These are phyloP conservation scores for Pteronotus mesoamericanus DNA, from an alignment of 2,797 vertebrate species.

Conservation along the genomic window DNA sequence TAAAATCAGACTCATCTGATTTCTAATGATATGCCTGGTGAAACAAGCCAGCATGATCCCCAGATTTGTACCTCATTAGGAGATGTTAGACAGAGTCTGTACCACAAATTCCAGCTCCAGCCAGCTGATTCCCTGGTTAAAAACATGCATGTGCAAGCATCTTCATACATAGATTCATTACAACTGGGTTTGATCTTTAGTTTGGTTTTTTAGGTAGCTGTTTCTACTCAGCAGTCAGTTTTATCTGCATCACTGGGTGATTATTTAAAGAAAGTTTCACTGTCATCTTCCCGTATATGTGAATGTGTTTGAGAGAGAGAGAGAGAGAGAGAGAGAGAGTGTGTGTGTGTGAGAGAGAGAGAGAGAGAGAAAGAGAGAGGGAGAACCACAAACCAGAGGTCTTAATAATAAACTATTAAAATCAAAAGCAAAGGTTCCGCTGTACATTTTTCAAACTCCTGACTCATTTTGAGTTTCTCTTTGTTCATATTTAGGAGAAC, in stretches of 20 bases:
- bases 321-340: not conserved
- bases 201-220: not conserved
- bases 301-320: not conserved
- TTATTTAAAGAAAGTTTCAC: slow-evolving; percentile 21
- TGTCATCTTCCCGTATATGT: not conserved
- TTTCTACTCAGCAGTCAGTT: not conserved
- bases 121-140: not conserved
- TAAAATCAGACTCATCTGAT: slow-evolving; percentile 25
- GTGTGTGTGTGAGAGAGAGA: not conserved
- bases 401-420: not conserved
- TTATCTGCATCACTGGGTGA: not conserved
- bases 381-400: not conserved
- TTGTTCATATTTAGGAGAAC: not conserved
- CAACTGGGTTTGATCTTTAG: not conserved
- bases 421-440: not conserved
- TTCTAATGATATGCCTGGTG: not conserved
- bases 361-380: not conserved
- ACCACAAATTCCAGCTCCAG: not conserved
- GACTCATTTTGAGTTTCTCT: not conserved
- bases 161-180: not conserved
- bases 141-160: not conserved
- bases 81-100: not conserved
- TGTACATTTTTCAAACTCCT: not conserved
- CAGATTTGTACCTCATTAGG: not conserved
- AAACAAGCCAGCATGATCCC: not conserved